These are phyloP conservation scores for Solea solea DNA, from an alignment of 2,113 vertebrate species.

Conservation along the genomic window DNA sequence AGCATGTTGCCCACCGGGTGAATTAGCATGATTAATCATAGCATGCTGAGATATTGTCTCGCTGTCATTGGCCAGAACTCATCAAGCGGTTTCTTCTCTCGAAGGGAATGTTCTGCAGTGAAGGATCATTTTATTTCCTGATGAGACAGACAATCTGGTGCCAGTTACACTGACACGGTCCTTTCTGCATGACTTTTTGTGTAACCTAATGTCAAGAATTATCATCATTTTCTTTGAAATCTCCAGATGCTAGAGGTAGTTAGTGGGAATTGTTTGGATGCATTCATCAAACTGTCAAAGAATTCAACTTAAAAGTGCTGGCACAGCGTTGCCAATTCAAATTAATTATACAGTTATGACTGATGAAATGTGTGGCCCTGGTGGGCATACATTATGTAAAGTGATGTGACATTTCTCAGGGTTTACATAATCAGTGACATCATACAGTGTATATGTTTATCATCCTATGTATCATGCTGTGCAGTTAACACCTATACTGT, in stretches of 20 bases:
- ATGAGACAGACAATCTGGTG: slow-evolving; percentile 22
- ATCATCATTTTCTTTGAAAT: slow-evolving; percentile 50
- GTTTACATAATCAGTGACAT: slow-evolving; percentile 13
- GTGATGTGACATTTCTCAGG: neutral
- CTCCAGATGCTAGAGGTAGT: slow-evolving; percentile 31
- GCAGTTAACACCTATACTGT: too few species aligned
- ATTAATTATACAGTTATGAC: slow-evolving; percentile 8
- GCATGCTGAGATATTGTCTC: slow-evolving; percentile 42
- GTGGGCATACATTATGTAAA: slow-evolving; percentile 3
- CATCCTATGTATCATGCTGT: neutral
- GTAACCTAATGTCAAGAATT: slow-evolving; percentile 2
- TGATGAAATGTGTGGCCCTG: neutral
- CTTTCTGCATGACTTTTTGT: slow-evolving; percentile 28
- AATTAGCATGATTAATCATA: slow-evolving; percentile 52
- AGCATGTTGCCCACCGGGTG: slow-evolving; percentile 15
- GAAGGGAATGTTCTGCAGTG: slow-evolving; percentile 24
- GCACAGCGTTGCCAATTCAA: slow-evolving; percentile 28
- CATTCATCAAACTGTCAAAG: slow-evolving; percentile 61
- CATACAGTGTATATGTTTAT: neutral
- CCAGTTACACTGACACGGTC: slow-evolving; percentile 26
- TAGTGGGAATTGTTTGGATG: slow-evolving; percentile 6
- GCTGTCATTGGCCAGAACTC: slow-evolving; percentile 37
- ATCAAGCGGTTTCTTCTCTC: slow-evolving; percentile 32
- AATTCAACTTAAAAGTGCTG: slow-evolving; percentile 40
- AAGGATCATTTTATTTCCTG: neutral